Base-by-base conservation (phyloP, 2,888 invertebrate species). In the Trichogramma evanescens region DNA sequence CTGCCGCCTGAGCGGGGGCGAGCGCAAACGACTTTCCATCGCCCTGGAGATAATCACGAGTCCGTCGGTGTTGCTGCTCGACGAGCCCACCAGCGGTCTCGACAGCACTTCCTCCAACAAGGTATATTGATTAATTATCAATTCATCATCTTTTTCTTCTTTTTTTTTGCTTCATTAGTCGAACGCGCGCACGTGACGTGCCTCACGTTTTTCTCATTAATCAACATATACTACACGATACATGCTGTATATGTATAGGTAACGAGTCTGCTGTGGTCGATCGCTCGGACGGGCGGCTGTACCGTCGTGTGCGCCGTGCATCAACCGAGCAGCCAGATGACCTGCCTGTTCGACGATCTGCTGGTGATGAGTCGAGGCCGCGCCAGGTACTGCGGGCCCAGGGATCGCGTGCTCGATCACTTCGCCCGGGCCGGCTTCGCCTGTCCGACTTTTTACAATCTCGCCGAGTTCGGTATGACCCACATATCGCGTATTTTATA, bases 281-380 rank as follows among this genome's bases (percentile, higher is more conserved):
- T 89, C 55, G 86, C 89, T 0, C 78, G 80, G 10, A 79, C 79
- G 13, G 89, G 89, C 0, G 89, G 89, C 0, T 81, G 89, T 48
- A 89, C 88, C 0, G 83, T 91, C 5, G 85, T 86, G 13, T 89
- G 89, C 69, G 86, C 89, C n/a, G 83, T 91, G 65, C 91, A 91
- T 78, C 90, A 91, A 70, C 90, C 91, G 0, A 88, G 88, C 46
- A 89, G 89, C 49, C 85, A 85, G 64, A 82, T 90, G 55, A 88
- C 89, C 76, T 83, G 84, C 54, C 83, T 83, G 67, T 89, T 90
- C 67, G 89, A 91, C 74, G 84, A 89, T 79, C 78, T 90, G 62
- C 82, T 89, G 66, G 80, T 90, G 50, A 76, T 91, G 13, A 83
- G 86, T 1, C 83, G 82, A 54, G 90, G 91, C 1, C 82, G 82